phyloP scores from a whole-genome alignment of 2,888 invertebrate genomes.

The Germaria angustata region DNA sequence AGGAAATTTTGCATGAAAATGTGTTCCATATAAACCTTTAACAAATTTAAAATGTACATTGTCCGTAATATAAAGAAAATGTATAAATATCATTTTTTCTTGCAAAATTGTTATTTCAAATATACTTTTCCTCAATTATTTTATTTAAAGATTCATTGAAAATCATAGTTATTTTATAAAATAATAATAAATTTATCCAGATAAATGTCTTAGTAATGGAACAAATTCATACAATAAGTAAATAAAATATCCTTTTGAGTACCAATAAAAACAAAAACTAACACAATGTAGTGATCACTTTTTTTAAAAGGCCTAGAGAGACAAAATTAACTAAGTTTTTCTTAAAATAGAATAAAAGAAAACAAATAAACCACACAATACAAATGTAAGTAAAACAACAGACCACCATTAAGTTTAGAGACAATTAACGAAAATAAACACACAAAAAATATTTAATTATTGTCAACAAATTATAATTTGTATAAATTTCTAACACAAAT shows the following conservation, averaged over 20 bases:
- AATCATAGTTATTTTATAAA: conserved; percentile 11
- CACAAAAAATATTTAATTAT: too few species aligned
- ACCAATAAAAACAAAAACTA: conserved; percentile 19
- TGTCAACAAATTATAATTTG: not conserved
- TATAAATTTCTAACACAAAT: not conserved
- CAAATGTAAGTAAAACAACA: conserved; percentile 63
- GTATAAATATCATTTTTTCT: not conserved
- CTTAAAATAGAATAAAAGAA: conserved; percentile 23
- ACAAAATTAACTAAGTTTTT: conserved; percentile 9
- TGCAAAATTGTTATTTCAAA: not conserved
- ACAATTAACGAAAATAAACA: conserved; percentile 30
- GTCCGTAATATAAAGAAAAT: not conserved
- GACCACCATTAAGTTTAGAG: conserved; percentile 68
- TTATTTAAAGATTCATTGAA: not conserved
- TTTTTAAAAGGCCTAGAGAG: conserved; percentile 2
- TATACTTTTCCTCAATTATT: not conserved
- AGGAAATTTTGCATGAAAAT: too few species aligned
- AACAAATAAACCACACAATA: conserved; percentile 26
- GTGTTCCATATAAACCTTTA: too few species aligned
- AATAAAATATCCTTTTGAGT: conserved; percentile 17
- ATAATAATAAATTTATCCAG: conserved; percentile 24
- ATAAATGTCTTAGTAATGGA: conserved; percentile 32
- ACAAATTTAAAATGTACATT: too few species aligned
- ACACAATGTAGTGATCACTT: conserved; percentile 37
- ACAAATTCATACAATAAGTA: conserved; percentile 21